Conservation (phyloP, 2,113 vertebrate genomes). For the Amphiprion ocellaris region DNA sequence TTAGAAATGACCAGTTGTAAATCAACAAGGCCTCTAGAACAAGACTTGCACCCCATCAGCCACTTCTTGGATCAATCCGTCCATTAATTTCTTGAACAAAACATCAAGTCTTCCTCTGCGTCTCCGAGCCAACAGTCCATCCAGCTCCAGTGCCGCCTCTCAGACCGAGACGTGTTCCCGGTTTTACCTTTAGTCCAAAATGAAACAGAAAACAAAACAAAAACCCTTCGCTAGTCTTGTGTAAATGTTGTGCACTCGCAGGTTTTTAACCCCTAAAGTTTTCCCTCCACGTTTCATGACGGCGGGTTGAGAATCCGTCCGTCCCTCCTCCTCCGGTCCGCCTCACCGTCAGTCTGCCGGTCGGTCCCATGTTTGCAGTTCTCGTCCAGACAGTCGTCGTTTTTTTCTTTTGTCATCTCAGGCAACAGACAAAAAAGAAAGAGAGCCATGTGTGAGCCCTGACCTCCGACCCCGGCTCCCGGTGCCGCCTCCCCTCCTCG, state of each 20-base stretch:
- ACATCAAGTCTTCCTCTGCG: neutral
- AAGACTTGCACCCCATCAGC: neutral
- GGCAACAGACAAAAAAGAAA: constrained; percentile 72
- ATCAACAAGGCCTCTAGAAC: neutral
- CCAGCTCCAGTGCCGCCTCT: no score
- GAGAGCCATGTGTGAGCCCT: constrained; percentile 58
- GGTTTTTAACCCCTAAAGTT: constrained; percentile 31
- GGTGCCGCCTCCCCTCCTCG: constrained; percentile 44
- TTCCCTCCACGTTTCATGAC: constrained; percentile 9
- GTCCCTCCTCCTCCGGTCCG: constrained; percentile 1
- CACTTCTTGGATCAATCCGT: neutral
- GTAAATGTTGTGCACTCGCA: constrained; percentile 36
- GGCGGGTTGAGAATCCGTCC: constrained; percentile 1
- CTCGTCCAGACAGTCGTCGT: constrained; percentile 41
- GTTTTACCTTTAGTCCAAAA: neutral
- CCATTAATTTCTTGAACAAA: no score
- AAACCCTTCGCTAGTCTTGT: neutral
- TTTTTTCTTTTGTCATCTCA: constrained; percentile 51
- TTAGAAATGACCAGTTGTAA: no score
- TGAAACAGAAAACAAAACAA: constrained; percentile 11
- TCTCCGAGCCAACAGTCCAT: no score
- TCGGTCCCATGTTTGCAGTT: constrained; percentile 28
- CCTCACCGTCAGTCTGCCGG: constrained; percentile 14
- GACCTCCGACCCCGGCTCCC: constrained; percentile 59
- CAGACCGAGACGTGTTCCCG: constrained; percentile 13